Conservation (phyloP, 2,113 vertebrate genomes). For the Brachyistius frenatus region DNA sequence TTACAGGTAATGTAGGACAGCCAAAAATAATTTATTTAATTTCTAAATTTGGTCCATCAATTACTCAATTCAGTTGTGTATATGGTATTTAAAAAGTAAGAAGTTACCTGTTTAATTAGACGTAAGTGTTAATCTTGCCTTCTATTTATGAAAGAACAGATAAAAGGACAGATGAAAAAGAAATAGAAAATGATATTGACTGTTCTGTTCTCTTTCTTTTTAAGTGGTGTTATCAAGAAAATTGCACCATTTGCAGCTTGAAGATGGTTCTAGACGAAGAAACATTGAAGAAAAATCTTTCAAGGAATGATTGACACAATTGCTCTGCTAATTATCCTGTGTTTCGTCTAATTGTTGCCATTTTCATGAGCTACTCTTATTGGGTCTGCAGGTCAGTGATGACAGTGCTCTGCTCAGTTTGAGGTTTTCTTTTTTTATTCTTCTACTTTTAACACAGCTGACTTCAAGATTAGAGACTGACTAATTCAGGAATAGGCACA, state of each 20-base stretch:
- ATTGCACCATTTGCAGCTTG: conserved; percentile 51
- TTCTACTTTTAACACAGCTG: conserved; percentile 3
- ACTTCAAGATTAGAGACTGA: not conserved
- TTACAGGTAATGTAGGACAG: too few relatives aligned
- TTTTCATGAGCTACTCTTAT: conserved; percentile 32
- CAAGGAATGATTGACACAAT: conserved; percentile 42
- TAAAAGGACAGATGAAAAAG: conserved; percentile 22
- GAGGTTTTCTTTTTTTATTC: conserved; percentile 12
- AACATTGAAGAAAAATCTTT: conserved; percentile 7
- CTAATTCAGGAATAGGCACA: not conserved
- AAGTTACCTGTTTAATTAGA: not conserved
- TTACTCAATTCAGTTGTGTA: not conserved
- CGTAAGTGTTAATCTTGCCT: conserved; percentile 1
- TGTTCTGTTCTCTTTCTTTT: conserved; percentile 49
- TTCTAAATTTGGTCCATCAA: not conserved
- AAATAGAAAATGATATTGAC: conserved; percentile 50
- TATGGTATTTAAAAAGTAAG: conserved; percentile 2
- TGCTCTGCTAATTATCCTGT: conserved; percentile 47
- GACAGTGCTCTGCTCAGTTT: conserved; percentile 31
- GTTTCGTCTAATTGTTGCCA: conserved; percentile 47
- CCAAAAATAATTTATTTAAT: too few relatives aligned
- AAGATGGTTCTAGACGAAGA: conserved; percentile 12
- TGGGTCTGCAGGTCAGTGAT: conserved; percentile 32
- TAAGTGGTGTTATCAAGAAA: conserved; percentile 64
- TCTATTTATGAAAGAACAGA: conserved; percentile 16